Evolutionary conservation across 92 coral and sea anemone species (phyloP).

Genomic region (Parazoanthus swiftii): DNA sequence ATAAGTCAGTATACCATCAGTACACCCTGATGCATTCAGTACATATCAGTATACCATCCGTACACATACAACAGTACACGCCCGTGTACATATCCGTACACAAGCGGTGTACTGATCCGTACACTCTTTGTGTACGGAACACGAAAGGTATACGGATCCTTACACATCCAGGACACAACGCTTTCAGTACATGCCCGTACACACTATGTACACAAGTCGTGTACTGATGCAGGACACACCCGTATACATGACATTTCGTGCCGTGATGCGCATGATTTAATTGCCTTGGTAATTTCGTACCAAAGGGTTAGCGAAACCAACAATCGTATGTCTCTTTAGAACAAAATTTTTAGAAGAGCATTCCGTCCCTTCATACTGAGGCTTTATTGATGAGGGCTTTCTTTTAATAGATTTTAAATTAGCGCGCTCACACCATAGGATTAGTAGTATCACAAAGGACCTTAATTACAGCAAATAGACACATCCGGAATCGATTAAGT

Average conservation of each 20-base stretch:
- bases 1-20: slow-evolving; percentile 7
- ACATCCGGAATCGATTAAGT: no score
- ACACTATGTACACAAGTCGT: slow-evolving; percentile 22
- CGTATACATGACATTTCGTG: slow-evolving; percentile 19
- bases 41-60: slow-evolving; percentile 8
- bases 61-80: slow-evolving; percentile 4
- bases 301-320: no score
- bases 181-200: slow-evolving; percentile 25
- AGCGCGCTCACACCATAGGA: no score
- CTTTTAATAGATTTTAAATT: no score
- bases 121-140: slow-evolving; percentile 27
- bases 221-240: slow-evolving; percentile 26
- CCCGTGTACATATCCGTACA: slow-evolving; percentile 9
- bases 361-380: no score
- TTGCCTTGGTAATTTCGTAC: no score
- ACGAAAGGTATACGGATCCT: slow-evolving; percentile 24
- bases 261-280: neutral
- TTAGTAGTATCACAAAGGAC: no score
- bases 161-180: slow-evolving; percentile 24
- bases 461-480: no score
- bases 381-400: no score
- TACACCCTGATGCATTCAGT: slow-evolving; percentile 8
- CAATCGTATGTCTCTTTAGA: no score
- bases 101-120: slow-evolving; percentile 21
- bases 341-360: no score